Base-by-base conservation (phyloP, 2,797 vertebrate species). In the Streptopelia turtur region DNA sequence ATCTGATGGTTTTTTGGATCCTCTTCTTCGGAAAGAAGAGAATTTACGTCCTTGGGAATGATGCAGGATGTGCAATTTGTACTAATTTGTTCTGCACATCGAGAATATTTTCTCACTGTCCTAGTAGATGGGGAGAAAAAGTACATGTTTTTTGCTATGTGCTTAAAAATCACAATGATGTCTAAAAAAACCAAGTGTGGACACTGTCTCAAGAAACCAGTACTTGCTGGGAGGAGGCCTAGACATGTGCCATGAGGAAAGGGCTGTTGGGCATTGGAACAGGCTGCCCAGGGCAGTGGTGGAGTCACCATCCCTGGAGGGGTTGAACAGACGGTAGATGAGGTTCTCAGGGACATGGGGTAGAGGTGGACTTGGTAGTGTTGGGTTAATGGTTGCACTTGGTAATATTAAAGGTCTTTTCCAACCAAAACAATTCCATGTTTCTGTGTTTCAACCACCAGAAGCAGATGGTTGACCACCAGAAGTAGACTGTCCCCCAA, bases 91-190 rank as follows among this genome's bases (percentile, higher is more conserved):
- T 59, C 14, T 33, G 7, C 52, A 25, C 7, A 1, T 0, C 1
- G 2, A 35, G 2, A 35, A 10, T 21, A 11, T 61, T 53, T 33
- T 27, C 23, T 13, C 2, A 0, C 49, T 49, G 9, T 33, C 6
- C 5, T 13, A 16, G 20, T 17, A 35, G 28, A 23, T 2, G 23
- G 20, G 14, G 24, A 6, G 17, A 10, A 39, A n/a, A 57, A 47
- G 16, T 2, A 3, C 1, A 0, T 6, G 0, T 74, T 77, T 83
- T 56, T 30, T 12, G 4, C 28, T 2, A 1, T 9, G 4, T 12
- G 4, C 11, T 56, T 43, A 24, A 55, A 91, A 74, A 24, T 35
- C 33, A 4, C 20, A 5, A 3, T 1, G 9, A 23, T 2, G 8
- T 3, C 18, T 4, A 35, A 8, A 30, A 50, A 18, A 43, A 17